These are phyloP conservation scores for Idris sp. DNA, from an alignment of 1,140 invertebrate species.

Conservation along the genomic window DNA sequence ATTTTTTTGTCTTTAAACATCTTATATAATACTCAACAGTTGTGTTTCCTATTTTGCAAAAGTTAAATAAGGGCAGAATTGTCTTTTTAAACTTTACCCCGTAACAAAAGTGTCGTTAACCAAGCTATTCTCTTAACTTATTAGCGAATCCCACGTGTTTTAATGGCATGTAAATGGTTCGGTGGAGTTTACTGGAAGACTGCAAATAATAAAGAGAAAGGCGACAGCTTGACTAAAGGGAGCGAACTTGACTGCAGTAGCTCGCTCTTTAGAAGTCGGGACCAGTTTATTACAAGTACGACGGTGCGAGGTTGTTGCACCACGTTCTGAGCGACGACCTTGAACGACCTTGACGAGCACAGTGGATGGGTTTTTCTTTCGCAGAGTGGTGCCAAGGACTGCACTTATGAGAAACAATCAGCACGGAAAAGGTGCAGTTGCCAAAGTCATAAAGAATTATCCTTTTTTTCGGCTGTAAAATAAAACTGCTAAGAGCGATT, in stretches of 20 bases:
- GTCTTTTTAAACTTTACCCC: no score
- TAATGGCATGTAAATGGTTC: constrained; percentile 60
- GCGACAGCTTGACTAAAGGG: constrained; percentile 40
- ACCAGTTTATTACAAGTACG: constrained; percentile 69
- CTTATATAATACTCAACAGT: no score
- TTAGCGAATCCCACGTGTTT: constrained; percentile 44
- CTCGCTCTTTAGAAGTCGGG: constrained; percentile 45
- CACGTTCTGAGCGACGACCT: constrained; percentile 68
- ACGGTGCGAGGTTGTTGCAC: constrained; percentile 66
- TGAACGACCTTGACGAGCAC: constrained; percentile 71
- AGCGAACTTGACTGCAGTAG: constrained; percentile 41
- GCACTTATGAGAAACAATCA: constrained; percentile 38
- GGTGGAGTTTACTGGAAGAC: constrained; percentile 45
- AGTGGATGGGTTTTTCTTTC: constrained; percentile 51
- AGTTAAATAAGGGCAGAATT: neutral
- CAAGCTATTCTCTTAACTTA: constrained; percentile 11
- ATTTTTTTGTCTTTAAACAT: no score
- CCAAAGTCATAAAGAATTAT: constrained; percentile 25
- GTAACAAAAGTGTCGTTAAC: constrained; percentile 15
- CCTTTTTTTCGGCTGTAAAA: no score
- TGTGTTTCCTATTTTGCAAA: no score
- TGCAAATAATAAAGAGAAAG: constrained; percentile 62
- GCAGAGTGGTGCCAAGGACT: constrained; percentile 59
- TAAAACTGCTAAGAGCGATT: no score
- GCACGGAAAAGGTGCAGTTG: constrained; percentile 34